These are phyloP conservation scores for Mechanitis messenoides DNA, from an alignment of 2,888 invertebrate genomes.

Conservation along the genomic window DNA sequence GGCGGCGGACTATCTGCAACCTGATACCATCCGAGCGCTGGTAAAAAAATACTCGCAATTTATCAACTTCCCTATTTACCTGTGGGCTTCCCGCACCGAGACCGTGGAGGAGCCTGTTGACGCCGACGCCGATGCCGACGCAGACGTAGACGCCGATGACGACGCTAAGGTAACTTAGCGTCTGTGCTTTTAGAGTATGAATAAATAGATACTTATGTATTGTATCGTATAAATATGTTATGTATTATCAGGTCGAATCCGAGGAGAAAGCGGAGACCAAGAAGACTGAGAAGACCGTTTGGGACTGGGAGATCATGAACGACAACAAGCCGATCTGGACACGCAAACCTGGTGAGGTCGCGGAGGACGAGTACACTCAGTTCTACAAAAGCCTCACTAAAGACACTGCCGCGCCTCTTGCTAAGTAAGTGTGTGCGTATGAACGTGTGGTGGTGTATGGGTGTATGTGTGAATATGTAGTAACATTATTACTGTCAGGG, in stretches of 20 bases:
- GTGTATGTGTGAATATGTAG: constrained; percentile 12
- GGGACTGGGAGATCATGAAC: constrained; percentile 98
- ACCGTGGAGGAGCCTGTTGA: constrained; percentile 77
- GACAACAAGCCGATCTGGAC: constrained; percentile 99
- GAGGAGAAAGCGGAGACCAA: constrained; percentile 81
- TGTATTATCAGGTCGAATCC: constrained; percentile 78
- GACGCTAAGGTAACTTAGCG: constrained; percentile 42
- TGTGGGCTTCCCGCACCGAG: constrained; percentile 90
- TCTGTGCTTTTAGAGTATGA: no score
- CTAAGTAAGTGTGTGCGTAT: constrained; percentile 39
- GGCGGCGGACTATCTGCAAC: constrained; percentile 96
- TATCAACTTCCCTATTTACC: constrained; percentile 98
- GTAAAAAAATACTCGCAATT: constrained; percentile 99
- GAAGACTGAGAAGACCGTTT: constrained; percentile 95
- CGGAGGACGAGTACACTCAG: constrained; percentile 92
- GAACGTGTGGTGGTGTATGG: constrained; percentile 52
- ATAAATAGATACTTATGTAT: no score
- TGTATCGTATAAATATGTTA: constrained; percentile 51
- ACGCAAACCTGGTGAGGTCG: constrained; percentile 89
- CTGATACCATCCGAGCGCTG: constrained; percentile 90
- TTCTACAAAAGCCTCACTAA: constrained; percentile 98
- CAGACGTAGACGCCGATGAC: constrained; percentile 33
- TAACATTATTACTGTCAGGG: constrained; percentile 42
- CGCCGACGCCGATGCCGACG: constrained; percentile 26
- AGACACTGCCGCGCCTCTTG: constrained; percentile 88